Percentiles rank a stretch among this genome's conserved stretches.
phyloP scores from a whole-genome alignment of 2,113 vertebrate species.

The Stictonetta naevosa region DNA sequence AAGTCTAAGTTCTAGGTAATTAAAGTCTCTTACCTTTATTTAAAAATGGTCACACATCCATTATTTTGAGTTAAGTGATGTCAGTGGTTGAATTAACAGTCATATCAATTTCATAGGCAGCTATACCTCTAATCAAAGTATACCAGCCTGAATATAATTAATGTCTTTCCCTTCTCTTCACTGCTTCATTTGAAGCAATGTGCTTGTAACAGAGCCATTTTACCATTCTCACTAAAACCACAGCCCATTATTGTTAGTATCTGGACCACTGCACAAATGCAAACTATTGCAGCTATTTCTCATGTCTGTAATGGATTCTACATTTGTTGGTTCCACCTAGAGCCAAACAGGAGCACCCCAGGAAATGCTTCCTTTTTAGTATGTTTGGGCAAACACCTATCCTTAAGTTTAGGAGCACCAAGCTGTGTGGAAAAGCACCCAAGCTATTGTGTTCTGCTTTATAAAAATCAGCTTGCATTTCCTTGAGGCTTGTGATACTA shows the following conservation, averaged over 20 bases:
- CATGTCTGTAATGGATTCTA: background rate
- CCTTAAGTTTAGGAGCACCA: background rate
- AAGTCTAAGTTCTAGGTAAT: background rate
- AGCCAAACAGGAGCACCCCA: background rate
- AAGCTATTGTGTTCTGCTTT: background rate
- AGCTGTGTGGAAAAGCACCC: background rate
- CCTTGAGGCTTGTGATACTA: background rate
- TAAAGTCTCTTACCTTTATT: background rate
- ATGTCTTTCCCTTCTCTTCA: background rate
- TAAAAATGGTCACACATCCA: background rate
- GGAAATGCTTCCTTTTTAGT: background rate
- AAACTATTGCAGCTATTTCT: slow-evolving; percentile 8
- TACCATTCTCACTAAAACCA: background rate
- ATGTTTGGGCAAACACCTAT: background rate
- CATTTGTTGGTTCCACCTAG: background rate
- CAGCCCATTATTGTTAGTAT: background rate
- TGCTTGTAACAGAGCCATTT: background rate
- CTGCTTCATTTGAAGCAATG: background rate
- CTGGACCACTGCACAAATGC: background rate
- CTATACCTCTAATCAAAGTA: background rate
- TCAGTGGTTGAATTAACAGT: background rate
- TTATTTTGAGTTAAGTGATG: background rate
- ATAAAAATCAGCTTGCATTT: background rate
- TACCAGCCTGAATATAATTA: background rate
- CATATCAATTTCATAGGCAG: background rate